Percentiles rank a stretch among this genome's conserved stretches.
Evolutionary conservation across 2,888 invertebrate species (phyloP).

Genomic region (Pollenia amentaria): DNA sequence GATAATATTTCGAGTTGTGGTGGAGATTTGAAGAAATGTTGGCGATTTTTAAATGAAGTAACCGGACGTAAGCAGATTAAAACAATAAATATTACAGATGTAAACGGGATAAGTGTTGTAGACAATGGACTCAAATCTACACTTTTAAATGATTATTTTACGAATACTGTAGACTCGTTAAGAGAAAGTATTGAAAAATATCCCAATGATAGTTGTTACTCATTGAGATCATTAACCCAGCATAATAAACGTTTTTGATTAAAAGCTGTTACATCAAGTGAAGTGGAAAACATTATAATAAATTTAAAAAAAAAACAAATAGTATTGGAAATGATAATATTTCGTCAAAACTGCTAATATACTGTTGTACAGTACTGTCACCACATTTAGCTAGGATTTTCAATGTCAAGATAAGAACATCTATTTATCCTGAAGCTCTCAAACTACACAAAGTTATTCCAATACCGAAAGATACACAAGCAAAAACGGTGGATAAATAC

Average conservation of each 20-base stretch:
- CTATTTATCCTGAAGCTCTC: neutral
- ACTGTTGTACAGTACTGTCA: too few relatives aligned
- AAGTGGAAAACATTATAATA: too few relatives aligned
- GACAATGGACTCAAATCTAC: too few relatives aligned
- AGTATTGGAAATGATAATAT: too few relatives aligned
- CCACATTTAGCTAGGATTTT: slow-evolving; percentile 7
- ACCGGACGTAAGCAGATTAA: neutral
- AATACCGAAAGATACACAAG: slow-evolving; percentile 5
- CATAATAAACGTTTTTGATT: too few relatives aligned
- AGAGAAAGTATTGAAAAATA: neutral
- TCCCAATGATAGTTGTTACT: neutral
- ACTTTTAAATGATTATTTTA: too few relatives aligned
- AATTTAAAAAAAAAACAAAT: too few relatives aligned
- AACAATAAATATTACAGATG: too few relatives aligned
- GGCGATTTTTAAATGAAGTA: slow-evolving; percentile 7
- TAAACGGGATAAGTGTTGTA: too few relatives aligned
- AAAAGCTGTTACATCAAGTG: too few relatives aligned
- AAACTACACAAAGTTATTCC: slow-evolving; percentile 11
- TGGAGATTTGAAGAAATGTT: slow-evolving; percentile 10
- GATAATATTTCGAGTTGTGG: neutral
- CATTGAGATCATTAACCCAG: neutral
- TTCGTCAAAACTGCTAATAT: too few relatives aligned
- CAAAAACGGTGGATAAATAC: neutral
- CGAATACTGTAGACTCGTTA: neutral
- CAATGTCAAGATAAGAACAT: slow-evolving; percentile 11